Evolutionary conservation across 1,140 invertebrate species (phyloP).

Genomic region (Carposina sasakii): DNA sequence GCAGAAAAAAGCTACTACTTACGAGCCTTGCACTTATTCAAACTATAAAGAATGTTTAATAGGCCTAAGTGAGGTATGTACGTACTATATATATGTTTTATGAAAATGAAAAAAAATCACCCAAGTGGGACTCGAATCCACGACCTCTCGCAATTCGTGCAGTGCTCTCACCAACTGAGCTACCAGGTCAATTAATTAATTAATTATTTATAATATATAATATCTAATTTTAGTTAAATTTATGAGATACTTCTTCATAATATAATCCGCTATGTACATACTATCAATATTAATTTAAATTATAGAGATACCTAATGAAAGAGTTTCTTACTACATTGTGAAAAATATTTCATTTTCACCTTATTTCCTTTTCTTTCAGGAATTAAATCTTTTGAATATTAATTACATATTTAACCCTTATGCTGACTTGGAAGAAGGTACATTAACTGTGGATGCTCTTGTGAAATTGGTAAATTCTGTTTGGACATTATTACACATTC

Average conservation of each 20-base stretch:
- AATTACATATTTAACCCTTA: constrained; percentile 56
- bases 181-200: too few species aligned
- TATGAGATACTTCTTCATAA: too few species aligned
- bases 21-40: constrained; percentile 51
- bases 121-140: too few species aligned
- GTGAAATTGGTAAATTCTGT: constrained; percentile 50
- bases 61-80: constrained; percentile 47
- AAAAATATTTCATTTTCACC: too few species aligned
- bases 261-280: too few species aligned
- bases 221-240: too few species aligned
- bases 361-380: constrained; percentile 33
- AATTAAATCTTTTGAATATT: constrained; percentile 50
- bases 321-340: too few species aligned
- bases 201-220: too few species aligned
- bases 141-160: too few species aligned
- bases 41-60: constrained; percentile 60
- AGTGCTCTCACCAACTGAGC: too few species aligned
- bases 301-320: too few species aligned
- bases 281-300: constrained; percentile 7
- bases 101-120: too few species aligned
- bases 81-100: constrained; percentile 4
- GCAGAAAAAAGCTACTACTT: constrained; percentile 47
- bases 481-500: constrained; percentile 47
- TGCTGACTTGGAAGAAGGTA: constrained; percentile 40
- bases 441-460: constrained; percentile 37